phyloP scores from a whole-genome alignment of 2,888 invertebrate species.

The Pandemis cinnamomeana region DNA sequence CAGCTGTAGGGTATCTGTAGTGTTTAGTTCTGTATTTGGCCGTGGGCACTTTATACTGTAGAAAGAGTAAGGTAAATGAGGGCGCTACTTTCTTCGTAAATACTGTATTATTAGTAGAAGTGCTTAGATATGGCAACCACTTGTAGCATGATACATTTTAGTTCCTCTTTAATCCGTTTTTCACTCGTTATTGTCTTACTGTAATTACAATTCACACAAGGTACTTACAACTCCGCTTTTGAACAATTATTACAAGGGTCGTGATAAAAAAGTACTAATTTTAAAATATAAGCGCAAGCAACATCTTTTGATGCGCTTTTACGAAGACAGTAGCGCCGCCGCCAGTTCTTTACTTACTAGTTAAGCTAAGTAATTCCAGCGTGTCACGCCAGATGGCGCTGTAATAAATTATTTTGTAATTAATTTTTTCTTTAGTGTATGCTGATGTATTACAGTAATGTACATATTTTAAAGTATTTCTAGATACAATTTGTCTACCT shows the following conservation, averaged over 20 bases:
- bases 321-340: neutral
- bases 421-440: slow-evolving; percentile 16
- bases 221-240: too few species aligned
- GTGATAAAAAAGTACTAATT: too few species aligned
- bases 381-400: slow-evolving; percentile 51
- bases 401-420: slow-evolving; percentile 48
- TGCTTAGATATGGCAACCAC: too few species aligned
- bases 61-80: neutral
- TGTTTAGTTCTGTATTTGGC: neutral
- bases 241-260: too few species aligned
- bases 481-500: slow-evolving; percentile 8
- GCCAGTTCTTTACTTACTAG: neutral
- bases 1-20: slow-evolving; percentile 75
- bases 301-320: neutral
- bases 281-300: too few species aligned
- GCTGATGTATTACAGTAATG: slow-evolving; percentile 6
- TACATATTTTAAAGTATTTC: slow-evolving; percentile 31
- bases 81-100: neutral
- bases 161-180: neutral
- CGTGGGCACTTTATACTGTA: neutral
- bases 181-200: too few species aligned
- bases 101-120: too few species aligned
- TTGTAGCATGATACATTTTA: neutral
- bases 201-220: too few species aligned
- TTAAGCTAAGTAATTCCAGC: neutral